Conservation (phyloP, 2,888 invertebrate genomes). For the Lapara coniferarum region DNA sequence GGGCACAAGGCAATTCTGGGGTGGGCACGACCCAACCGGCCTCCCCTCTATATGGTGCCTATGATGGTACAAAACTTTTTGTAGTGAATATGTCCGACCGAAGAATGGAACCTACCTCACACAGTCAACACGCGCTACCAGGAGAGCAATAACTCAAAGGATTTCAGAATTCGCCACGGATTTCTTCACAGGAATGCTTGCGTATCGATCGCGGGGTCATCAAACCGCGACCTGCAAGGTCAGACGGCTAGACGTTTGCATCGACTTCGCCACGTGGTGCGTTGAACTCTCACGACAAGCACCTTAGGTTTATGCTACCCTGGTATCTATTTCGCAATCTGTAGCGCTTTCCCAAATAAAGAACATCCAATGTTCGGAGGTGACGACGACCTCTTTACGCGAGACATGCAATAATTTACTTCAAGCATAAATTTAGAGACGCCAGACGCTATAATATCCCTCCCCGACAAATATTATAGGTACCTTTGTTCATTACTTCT, state of each 20-base stretch:
- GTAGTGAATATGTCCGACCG: too few relatives aligned
- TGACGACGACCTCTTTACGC: too few relatives aligned
- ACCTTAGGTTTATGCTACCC: not conserved
- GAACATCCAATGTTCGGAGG: too few relatives aligned
- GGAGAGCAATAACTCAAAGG: not conserved
- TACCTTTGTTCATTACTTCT: too few relatives aligned
- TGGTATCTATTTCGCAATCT: not conserved
- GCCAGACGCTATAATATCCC: too few relatives aligned
- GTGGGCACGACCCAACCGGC: too few relatives aligned
- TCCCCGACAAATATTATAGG: too few relatives aligned
- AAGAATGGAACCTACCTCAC: not conserved
- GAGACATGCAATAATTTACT: too few relatives aligned
- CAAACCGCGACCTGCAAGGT: conserved; percentile 25
- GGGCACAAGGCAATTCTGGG: too few relatives aligned
- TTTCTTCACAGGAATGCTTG: not conserved
- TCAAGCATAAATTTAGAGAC: too few relatives aligned
- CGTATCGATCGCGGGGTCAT: conserved; percentile 26
- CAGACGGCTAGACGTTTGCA: conserved; percentile 27
- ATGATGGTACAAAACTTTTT: too few relatives aligned
- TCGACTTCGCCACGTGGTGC: conserved; percentile 21
- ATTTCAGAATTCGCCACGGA: not conserved
- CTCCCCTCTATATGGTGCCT: too few relatives aligned
- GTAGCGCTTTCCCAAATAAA: not conserved
- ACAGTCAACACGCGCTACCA: not conserved
- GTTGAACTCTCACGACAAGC: conserved; percentile 10